These are phyloP conservation scores for Xiphophorus maculatus DNA, from an alignment of 2,113 vertebrate genomes.

Conservation along the genomic window DNA sequence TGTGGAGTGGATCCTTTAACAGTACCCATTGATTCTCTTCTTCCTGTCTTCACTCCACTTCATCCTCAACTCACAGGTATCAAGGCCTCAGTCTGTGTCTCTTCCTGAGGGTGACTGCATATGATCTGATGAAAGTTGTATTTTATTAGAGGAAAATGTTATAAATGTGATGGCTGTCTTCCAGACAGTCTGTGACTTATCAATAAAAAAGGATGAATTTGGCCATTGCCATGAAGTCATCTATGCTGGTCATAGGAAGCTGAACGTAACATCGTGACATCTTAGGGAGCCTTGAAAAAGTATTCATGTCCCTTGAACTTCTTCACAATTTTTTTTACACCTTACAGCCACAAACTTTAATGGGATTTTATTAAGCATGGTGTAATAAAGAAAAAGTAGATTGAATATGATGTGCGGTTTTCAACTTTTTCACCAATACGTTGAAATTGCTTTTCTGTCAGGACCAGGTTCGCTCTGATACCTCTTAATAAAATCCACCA, in stretches of 20 bases:
- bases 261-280: not conserved
- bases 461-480: too few relatives aligned
- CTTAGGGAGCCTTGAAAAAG: not conserved
- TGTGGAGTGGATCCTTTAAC: constrained; percentile 83
- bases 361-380: not conserved
- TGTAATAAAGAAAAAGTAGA: not conserved
- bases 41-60: constrained; percentile 29
- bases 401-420: not conserved
- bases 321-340: not conserved
- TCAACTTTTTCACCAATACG: too few relatives aligned
- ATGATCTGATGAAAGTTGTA: not conserved
- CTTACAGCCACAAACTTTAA: not conserved
- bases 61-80: constrained; percentile 74
- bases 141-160: not conserved
- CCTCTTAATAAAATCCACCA: too few relatives aligned
- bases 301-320: not conserved
- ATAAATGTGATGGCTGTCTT: constrained; percentile 6
- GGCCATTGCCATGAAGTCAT: too few relatives aligned
- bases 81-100: not conserved
- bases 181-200: not conserved
- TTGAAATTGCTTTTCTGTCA: too few relatives aligned
- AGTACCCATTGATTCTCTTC: constrained; percentile 82
- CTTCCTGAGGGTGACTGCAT: not conserved
- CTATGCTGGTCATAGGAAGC: not conserved
- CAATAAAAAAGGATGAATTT: not conserved